Evolutionary conservation across 1,140 invertebrate species (phyloP).

Genomic region (Telenomus remus): DNA sequence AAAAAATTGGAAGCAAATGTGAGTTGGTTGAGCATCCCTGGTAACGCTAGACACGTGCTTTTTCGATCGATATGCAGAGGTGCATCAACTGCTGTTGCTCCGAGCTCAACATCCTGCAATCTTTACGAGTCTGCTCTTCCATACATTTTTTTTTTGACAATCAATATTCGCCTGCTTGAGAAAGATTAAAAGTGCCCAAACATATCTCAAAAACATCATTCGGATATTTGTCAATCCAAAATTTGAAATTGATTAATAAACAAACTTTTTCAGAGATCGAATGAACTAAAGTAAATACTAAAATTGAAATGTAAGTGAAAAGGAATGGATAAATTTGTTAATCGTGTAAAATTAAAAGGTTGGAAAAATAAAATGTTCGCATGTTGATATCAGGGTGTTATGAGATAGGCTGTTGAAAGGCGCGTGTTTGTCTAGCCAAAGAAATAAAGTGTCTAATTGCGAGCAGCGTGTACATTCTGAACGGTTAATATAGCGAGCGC

Average conservation of each 20-base stretch:
- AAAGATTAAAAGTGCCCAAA: not conserved
- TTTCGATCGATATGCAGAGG: constrained; percentile 55
- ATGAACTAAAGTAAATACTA: too few relatives aligned
- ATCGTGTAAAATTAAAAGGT: too few relatives aligned
- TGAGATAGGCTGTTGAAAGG: constrained; percentile 31
- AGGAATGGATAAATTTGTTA: too few relatives aligned
- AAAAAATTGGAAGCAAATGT: too few relatives aligned
- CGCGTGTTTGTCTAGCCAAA: constrained; percentile 31
- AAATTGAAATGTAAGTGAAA: too few relatives aligned
- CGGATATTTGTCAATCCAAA: too few relatives aligned
- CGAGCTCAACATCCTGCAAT: constrained; percentile 47
- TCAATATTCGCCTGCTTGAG: not conserved
- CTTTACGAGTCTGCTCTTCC: constrained; percentile 22
- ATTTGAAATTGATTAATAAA: too few relatives aligned
- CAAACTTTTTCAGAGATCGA: too few relatives aligned
- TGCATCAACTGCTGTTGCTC: constrained; percentile 42
- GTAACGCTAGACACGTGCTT: constrained; percentile 56
- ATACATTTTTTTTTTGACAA: constrained; percentile 2
- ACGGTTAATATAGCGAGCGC: constrained; percentile 44
- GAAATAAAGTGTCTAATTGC: constrained; percentile 47
- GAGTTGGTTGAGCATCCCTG: constrained; percentile 48
- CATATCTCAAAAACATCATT: too few relatives aligned
- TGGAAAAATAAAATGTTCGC: not conserved
- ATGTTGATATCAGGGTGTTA: constrained; percentile 3
- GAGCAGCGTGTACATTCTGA: constrained; percentile 28